A percentile compares a stretch with the other conserved stretches of the same genome.
These are phyloP conservation scores for Sinocyclocheilus anophthalmus DNA, from an alignment of 2,113 vertebrate species.

Conservation along the genomic window DNA sequence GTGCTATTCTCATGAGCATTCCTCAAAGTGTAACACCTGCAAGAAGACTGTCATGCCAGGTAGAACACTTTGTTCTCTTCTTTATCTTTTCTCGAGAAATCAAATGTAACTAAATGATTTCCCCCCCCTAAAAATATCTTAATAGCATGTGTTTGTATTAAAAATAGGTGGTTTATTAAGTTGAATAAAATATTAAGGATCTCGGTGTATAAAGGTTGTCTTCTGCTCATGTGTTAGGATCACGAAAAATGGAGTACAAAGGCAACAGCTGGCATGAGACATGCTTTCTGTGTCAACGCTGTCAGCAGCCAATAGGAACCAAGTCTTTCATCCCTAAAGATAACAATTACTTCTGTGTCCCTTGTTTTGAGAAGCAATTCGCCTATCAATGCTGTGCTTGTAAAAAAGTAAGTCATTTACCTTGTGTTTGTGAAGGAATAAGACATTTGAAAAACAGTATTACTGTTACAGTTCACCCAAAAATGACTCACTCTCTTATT, in stretches of 20 bases:
- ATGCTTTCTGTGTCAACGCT: constrained; percentile 92
- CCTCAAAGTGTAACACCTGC: constrained; percentile 91
- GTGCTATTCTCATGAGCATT: constrained; percentile 92
- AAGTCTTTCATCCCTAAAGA: constrained; percentile 99
- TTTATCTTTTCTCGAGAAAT: neutral
- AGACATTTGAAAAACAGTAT: neutral
- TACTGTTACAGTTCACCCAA: neutral
- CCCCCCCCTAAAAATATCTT: neutral
- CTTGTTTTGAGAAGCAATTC: constrained; percentile 97
- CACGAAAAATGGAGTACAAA: constrained; percentile 98
- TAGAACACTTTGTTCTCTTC: constrained; percentile 61
- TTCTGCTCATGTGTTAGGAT: constrained; percentile 76
- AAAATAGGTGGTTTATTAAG: neutral
- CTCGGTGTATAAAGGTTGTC: neutral
- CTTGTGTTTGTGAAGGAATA: neutral
- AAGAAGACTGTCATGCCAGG: constrained; percentile 97
- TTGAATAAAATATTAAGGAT: neutral
- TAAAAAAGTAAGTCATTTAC: constrained; percentile 85
- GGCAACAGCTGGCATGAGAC: constrained; percentile 98
- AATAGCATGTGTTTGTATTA: neutral
- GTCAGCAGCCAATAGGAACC: constrained; percentile 96
- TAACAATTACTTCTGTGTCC: constrained; percentile 86
- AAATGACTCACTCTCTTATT: neutral
- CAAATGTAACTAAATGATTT: neutral
- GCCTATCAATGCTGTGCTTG: constrained; percentile 90